These are phyloP conservation scores for Lampris incognitus DNA, from an alignment of 2,113 vertebrate genomes.

Conservation along the genomic window DNA sequence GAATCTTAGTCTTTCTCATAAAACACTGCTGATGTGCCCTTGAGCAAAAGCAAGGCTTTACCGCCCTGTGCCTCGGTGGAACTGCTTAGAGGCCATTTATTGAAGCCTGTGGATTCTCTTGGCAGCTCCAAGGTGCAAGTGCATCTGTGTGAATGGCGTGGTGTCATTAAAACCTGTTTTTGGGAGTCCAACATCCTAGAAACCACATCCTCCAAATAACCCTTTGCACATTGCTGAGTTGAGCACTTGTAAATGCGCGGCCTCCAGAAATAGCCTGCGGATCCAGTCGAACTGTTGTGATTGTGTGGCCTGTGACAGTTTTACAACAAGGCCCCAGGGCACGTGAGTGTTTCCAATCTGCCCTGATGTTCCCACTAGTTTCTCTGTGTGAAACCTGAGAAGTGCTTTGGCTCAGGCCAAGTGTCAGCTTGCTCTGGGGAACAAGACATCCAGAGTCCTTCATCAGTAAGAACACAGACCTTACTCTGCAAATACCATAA, in stretches of 20 bases:
- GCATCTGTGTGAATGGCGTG: too few relatives aligned
- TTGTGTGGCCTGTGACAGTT: constrained; percentile 32
- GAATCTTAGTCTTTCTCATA: too few relatives aligned
- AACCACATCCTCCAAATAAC: constrained; percentile 14
- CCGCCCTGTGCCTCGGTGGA: too few relatives aligned
- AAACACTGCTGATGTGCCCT: too few relatives aligned
- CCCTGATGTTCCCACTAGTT: constrained; percentile 27
- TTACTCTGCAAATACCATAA: constrained; percentile 53
- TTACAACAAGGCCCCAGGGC: constrained; percentile 32
- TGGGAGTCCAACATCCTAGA: too few relatives aligned
- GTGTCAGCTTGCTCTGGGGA: constrained; percentile 35
- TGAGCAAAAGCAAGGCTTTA: too few relatives aligned
- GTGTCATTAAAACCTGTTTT: too few relatives aligned
- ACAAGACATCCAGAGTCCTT: constrained; percentile 11
- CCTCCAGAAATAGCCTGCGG: constrained; percentile 23
- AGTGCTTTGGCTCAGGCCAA: constrained; percentile 52
- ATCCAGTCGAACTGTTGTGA: constrained; percentile 40
- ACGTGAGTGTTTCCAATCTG: constrained; percentile 24
- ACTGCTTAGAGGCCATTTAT: neutral
- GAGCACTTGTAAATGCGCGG: constrained; percentile 5
- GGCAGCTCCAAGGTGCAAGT: too few relatives aligned
- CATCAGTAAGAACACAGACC: constrained; percentile 46
- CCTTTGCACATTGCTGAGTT: constrained; percentile 9
- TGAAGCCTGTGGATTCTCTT: neutral
- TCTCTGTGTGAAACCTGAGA: constrained; percentile 58